phyloP scores from a whole-genome alignment of 1,140 invertebrate species.

The Pseudomyrmex pallidus region DNA sequence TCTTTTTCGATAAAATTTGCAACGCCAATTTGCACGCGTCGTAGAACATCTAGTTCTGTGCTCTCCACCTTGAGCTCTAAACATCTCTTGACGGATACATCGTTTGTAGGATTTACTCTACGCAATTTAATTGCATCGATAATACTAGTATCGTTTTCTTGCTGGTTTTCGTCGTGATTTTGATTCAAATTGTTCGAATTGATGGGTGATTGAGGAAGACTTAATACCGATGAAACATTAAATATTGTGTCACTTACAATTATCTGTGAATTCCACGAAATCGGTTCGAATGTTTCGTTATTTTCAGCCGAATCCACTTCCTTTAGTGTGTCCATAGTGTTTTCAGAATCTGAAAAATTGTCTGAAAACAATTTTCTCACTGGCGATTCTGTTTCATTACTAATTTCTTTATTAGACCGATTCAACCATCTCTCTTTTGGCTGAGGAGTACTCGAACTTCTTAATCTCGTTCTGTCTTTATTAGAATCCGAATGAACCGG shows the following conservation, averaged over 20 bases:
- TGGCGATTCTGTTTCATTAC: background rate
- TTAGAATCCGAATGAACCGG: conserved; percentile 61
- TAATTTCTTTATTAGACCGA: background rate
- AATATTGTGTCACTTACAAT: conserved; percentile 79
- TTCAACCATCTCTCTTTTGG: conserved; percentile 5
- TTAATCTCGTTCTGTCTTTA: conserved; percentile 41
- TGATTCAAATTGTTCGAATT: conserved; percentile 54
- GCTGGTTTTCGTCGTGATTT: conserved; percentile 40
- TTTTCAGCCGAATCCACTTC: background rate
- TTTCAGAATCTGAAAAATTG: conserved; percentile 22
- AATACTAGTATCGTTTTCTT: conserved; percentile 80
- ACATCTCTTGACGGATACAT: conserved; percentile 74
- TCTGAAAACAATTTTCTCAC: conserved; percentile 18
- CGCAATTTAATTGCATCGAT: conserved; percentile 81
- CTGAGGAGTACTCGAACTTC: conserved; percentile 31
- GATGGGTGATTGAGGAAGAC: conserved; percentile 64
- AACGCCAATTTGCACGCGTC: conserved; percentile 78
- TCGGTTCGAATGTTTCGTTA: conserved; percentile 21
- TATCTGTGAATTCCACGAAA: conserved; percentile 76
- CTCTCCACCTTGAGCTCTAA: conserved; percentile 82
- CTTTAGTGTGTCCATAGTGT: background rate
- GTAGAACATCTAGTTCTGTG: conserved; percentile 75
- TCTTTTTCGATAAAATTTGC: conserved; percentile 80
- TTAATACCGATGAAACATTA: conserved; percentile 80
- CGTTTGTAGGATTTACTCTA: conserved; percentile 71